Percentiles rank a stretch among this genome's conserved stretches.
Evolutionary conservation across 2,888 invertebrate species (phyloP).

Genomic region (Dynastes tityus): DNA sequence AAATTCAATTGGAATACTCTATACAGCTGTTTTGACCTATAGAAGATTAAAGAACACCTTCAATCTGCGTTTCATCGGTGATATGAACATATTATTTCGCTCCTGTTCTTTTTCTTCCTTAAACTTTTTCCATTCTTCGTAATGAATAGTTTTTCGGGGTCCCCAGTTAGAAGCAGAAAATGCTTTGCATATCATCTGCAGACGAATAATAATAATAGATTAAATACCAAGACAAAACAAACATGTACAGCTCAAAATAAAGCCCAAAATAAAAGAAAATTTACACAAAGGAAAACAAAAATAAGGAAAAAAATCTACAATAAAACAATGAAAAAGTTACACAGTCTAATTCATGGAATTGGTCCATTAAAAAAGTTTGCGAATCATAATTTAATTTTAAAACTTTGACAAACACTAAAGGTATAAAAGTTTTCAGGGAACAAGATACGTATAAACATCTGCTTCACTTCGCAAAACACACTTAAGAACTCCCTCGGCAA

Average conservation of each 20-base stretch:
- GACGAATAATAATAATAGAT: not conserved
- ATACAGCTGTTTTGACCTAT: not conserved
- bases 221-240: not conserved
- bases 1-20: not conserved
- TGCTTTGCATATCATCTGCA: conserved; percentile 53
- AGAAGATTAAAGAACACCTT: conserved; percentile 10
- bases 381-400: too few species aligned
- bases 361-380: too few species aligned
- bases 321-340: too few species aligned
- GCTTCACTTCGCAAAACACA: too few species aligned
- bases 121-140: conserved; percentile 57
- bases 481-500: too few species aligned
- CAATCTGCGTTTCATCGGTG: conserved; percentile 24
- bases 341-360: too few species aligned
- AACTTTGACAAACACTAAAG: too few species aligned
- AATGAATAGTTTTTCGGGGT: conserved; percentile 51
- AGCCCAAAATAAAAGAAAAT: too few species aligned
- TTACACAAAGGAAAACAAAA: not conserved
- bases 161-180: conserved; percentile 55
- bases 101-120: conserved; percentile 53
- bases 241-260: not conserved
- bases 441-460: too few species aligned
- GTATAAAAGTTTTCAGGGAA: too few species aligned
- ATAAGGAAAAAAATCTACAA: not conserved
- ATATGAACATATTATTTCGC: conserved; percentile 19